These are phyloP conservation scores for Lamprologus ornatipinnis DNA, from an alignment of 2,113 vertebrate species.

Conservation along the genomic window DNA sequence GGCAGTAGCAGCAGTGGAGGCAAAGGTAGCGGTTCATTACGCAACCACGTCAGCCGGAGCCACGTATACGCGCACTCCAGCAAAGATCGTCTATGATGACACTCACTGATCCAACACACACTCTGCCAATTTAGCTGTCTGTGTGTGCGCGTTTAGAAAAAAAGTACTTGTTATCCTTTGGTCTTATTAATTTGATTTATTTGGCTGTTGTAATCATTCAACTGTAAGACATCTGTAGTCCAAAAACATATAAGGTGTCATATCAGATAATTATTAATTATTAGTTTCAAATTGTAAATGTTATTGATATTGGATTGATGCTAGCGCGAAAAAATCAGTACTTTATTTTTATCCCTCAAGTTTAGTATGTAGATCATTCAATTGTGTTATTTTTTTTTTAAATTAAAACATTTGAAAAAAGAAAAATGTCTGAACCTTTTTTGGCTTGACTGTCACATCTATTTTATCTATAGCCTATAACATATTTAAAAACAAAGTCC, in stretches of 20 bases:
- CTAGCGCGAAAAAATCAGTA: neutral
- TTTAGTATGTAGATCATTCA: neutral
- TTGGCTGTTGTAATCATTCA: neutral
- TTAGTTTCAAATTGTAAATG: neutral
- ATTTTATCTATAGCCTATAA: neutral
- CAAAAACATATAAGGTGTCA: neutral
- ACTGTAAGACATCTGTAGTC: neutral
- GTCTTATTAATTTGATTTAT: neutral
- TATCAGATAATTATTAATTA: neutral
- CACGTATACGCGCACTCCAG: neutral
- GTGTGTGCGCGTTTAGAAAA: neutral
- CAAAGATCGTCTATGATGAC: constrained; percentile 32
- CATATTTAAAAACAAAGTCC: neutral
- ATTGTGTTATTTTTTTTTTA: neutral
- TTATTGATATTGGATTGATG: neutral
- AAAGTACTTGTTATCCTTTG: neutral
- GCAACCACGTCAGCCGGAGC: constrained; percentile 10
- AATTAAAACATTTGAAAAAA: neutral
- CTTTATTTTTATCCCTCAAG: neutral
- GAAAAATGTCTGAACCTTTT: neutral
- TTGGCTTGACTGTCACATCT: neutral
- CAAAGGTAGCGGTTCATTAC: constrained; percentile 2
- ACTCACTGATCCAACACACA: neutral
- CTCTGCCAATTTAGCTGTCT: neutral
- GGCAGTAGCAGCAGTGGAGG: neutral